These are phyloP conservation scores for Eristalinus aeneus DNA, from an alignment of 2,888 invertebrate genomes.

Conservation along the genomic window DNA sequence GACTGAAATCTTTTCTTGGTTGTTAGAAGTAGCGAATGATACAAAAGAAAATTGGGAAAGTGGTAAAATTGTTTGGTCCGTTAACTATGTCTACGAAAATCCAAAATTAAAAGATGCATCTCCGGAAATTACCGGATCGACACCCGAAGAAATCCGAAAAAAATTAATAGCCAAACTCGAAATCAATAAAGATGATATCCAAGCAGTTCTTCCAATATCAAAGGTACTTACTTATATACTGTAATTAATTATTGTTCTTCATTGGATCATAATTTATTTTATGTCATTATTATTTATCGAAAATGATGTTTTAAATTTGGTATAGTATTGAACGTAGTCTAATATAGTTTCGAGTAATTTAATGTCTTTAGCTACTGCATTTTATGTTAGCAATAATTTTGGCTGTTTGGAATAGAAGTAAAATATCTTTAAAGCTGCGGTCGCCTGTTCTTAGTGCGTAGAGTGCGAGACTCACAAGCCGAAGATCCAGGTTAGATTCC, in stretches of 20 bases:
- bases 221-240: conserved; percentile 84
- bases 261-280: too few relatives aligned
- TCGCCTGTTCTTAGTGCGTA: too few relatives aligned
- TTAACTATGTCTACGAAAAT: conserved; percentile 87
- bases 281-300: neutral
- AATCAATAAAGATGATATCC: conserved; percentile 96
- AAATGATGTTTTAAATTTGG: too few relatives aligned
- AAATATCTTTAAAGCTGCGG: too few relatives aligned
- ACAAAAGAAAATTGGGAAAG: conserved; percentile 89
- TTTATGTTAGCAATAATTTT: too few relatives aligned
- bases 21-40: conserved; percentile 93
- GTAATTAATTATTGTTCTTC: neutral
- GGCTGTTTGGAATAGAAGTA: too few relatives aligned
- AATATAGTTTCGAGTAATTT: too few relatives aligned
- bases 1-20: conserved; percentile 95
- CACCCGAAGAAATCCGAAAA: conserved; percentile 81
- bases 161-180: conserved; percentile 92
- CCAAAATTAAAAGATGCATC: conserved; percentile 79
- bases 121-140: conserved; percentile 74
- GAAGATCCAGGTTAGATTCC: too few relatives aligned
- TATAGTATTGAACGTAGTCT: too few relatives aligned
- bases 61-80: conserved; percentile 93
- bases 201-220: conserved; percentile 95
- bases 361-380: too few relatives aligned
- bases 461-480: too few relatives aligned